phyloP scores from a whole-genome alignment of 2,113 vertebrate genomes.

The Phalacrocorax aristotelis region DNA sequence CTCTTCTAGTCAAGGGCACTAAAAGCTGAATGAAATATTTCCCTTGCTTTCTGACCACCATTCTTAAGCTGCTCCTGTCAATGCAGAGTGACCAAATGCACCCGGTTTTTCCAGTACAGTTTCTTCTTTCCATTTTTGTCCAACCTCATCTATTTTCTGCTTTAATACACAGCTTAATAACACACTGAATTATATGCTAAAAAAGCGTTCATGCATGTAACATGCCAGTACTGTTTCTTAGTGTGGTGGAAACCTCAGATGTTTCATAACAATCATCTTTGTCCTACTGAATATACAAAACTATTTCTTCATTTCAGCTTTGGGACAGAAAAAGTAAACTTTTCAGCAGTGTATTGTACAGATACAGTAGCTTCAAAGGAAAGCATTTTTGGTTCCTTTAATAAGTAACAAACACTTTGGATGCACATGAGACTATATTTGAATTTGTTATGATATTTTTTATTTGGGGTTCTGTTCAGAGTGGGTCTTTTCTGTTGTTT shows the following conservation, averaged over 20 bases:
- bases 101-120: background rate
- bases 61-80: background rate
- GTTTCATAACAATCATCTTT: background rate
- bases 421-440: background rate
- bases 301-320: background rate
- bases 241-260: background rate
- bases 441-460: background rate
- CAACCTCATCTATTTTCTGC: background rate
- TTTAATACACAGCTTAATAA: slow-evolving; percentile 7
- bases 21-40: background rate
- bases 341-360: background rate
- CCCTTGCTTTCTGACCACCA: background rate
- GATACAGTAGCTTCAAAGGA: background rate
- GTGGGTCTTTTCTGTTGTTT: background rate
- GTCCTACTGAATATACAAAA: background rate
- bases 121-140: background rate
- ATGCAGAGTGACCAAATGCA: background rate
- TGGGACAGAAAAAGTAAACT: background rate
- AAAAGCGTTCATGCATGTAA: background rate
- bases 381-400: background rate
- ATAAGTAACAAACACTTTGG: background rate
- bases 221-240: background rate
- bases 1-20: background rate
- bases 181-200: background rate
- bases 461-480: background rate